phyloP scores from a whole-genome alignment of 2,888 invertebrate species.

The Argyra leucocephala region DNA sequence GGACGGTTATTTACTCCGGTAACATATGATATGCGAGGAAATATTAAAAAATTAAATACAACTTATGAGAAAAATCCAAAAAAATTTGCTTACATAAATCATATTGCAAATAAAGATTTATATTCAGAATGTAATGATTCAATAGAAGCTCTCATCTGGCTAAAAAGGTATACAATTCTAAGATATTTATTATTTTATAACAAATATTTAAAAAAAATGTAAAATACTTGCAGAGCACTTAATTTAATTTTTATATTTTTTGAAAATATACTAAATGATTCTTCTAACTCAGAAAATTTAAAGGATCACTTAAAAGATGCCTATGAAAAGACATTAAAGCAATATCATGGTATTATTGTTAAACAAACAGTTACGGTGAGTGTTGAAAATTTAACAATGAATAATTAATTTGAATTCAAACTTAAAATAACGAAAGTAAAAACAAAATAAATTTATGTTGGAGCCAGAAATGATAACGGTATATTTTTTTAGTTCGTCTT shows the following conservation, averaged over 20 bases:
- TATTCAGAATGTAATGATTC: conserved; percentile 46
- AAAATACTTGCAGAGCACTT: conserved; percentile 29
- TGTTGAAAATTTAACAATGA: conserved; percentile 19
- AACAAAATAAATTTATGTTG: no score
- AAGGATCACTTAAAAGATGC: conserved; percentile 54
- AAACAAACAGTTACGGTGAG: conserved; percentile 63
- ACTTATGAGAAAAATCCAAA: conserved; percentile 48
- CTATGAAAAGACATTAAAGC: conserved; percentile 61
- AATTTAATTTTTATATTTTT: conserved; percentile 41
- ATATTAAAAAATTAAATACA: conserved; percentile 60
- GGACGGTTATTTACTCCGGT: conserved; percentile 66
- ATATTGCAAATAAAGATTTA: conserved; percentile 56
- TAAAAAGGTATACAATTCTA: conserved; percentile 54
- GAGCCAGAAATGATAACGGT: no score
- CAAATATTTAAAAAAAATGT: neutral
- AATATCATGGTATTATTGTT: conserved; percentile 66
- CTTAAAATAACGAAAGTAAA: no score
- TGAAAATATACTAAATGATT: conserved; percentile 38
- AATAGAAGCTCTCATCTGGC: conserved; percentile 61
- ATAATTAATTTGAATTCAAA: no score
- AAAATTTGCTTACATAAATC: conserved; percentile 53
- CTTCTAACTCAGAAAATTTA: conserved; percentile 46
- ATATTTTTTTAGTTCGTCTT: no score
- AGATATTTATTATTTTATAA: conserved; percentile 5
- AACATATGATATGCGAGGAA: conserved; percentile 66